A percentile compares a stretch with the other conserved stretches of the same genome.
Evolutionary conservation across 1,140 invertebrate genomes (phyloP).

Genomic region (Platyscapa corneri): DNA sequence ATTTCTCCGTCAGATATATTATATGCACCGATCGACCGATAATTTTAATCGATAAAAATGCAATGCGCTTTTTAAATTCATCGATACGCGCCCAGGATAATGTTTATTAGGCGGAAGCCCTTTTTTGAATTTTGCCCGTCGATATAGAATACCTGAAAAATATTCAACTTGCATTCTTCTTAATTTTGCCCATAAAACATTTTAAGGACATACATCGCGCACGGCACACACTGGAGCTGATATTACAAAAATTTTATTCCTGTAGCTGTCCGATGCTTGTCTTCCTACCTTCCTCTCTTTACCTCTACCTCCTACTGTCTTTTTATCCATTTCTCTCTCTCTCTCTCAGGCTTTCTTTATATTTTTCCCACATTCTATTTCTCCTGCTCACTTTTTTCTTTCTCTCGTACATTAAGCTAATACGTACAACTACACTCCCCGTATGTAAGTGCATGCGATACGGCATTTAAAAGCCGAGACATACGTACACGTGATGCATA

Average conservation of each 20-base stretch:
- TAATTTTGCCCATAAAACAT: background rate
- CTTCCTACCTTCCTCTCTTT: constrained; percentile 5
- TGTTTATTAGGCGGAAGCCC: too few relatives aligned
- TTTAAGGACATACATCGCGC: background rate
- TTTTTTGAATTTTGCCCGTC: too few relatives aligned
- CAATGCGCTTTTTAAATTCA: too few relatives aligned
- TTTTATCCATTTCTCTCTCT: background rate
- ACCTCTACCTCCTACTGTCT: background rate
- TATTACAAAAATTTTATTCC: background rate
- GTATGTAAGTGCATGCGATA: background rate
- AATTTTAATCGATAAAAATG: too few relatives aligned
- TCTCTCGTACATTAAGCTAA: background rate
- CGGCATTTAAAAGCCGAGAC: background rate
- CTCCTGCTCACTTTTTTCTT: background rate
- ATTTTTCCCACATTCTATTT: constrained; percentile 14
- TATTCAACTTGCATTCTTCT: background rate
- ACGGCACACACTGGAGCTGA: background rate
- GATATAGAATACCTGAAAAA: too few relatives aligned
- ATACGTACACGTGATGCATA: background rate
- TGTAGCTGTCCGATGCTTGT: constrained; percentile 13
- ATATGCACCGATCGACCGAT: too few relatives aligned
- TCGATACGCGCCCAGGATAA: too few relatives aligned
- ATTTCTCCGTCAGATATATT: too few relatives aligned
- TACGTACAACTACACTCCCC: background rate
- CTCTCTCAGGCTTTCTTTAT: background rate